phyloP scores from a whole-genome alignment of 2,888 invertebrate genomes.

The Drosophila tripunctata region DNA sequence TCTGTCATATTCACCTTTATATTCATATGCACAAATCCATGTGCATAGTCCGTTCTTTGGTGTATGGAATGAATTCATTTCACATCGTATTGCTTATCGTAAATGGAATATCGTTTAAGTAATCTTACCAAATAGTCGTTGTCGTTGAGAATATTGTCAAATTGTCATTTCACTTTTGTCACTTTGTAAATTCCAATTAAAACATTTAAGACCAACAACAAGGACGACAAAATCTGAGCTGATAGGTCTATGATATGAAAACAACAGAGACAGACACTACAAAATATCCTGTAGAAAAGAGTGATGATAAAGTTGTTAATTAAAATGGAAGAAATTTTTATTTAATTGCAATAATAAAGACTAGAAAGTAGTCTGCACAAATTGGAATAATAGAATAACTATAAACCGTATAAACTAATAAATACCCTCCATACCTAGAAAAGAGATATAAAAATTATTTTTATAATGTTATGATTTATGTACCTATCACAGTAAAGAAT shows the following conservation, averaged over 20 bases:
- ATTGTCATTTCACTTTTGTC: constrained; percentile 24
- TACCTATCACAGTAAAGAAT: too few species aligned
- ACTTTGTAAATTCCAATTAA: constrained; percentile 32
- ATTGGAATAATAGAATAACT: too few species aligned
- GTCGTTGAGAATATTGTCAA: constrained; percentile 8
- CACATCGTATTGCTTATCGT: constrained; percentile 1
- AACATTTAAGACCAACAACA: constrained; percentile 20
- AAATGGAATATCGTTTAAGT: constrained; percentile 7
- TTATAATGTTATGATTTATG: too few species aligned
- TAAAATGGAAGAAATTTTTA: too few species aligned
- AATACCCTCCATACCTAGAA: too few species aligned
- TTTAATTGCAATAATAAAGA: too few species aligned
- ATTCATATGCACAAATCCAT: neutral
- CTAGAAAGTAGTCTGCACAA: too few species aligned
- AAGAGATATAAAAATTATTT: too few species aligned
- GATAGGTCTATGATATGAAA: neutral
- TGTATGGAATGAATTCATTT: too few species aligned
- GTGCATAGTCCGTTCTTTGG: too few species aligned
- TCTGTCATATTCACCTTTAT: constrained; percentile 11
- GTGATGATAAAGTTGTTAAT: too few species aligned
- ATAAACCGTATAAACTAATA: too few species aligned
- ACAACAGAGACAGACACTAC: neutral
- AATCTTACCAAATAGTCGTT: neutral
- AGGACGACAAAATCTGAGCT: constrained; percentile 10
- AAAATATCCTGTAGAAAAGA: neutral